phyloP scores from a whole-genome alignment of 2,888 invertebrate genomes.

The Eupeodes latifasciatus region DNA sequence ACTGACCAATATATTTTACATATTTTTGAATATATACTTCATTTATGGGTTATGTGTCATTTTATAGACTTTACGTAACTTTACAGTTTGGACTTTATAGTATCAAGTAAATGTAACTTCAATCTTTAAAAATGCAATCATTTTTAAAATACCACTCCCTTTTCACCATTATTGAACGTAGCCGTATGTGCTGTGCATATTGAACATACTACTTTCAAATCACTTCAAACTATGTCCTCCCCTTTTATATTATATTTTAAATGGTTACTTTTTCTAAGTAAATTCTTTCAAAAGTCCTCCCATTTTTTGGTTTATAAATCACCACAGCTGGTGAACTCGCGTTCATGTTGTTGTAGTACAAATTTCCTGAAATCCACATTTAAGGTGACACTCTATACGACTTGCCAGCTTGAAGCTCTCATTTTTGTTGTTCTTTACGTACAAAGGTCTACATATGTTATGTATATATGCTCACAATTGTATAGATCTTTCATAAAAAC shows the following conservation, averaged over 20 bases:
- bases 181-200: too few relatives aligned
- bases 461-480: neutral
- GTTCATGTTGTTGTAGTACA: slow-evolving; percentile 20
- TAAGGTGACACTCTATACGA: slow-evolving; percentile 47
- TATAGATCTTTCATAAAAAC: neutral
- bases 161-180: neutral
- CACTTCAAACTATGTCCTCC: slow-evolving; percentile 50
- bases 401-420: neutral
- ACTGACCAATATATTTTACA: too few relatives aligned
- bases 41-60: too few relatives aligned
- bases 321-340: slow-evolving; percentile 22
- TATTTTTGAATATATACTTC: too few relatives aligned
- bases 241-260: neutral
- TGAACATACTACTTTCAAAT: neutral
- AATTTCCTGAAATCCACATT: slow-evolving; percentile 14
- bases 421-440: neutral
- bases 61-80: too few relatives aligned
- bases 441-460: too few relatives aligned
- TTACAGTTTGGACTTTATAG: too few relatives aligned
- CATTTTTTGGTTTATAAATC: slow-evolving; percentile 63
- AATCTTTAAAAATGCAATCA: too few relatives aligned
- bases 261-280: slow-evolving; percentile 31
- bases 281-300: slow-evolving; percentile 44
- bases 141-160: neutral
- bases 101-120: too few relatives aligned